Evolutionary conservation across 2,888 invertebrate species (phyloP), one percentile per base, ranked within the genome.

Genomic region (Ypsolopha scabrella): DNA sequence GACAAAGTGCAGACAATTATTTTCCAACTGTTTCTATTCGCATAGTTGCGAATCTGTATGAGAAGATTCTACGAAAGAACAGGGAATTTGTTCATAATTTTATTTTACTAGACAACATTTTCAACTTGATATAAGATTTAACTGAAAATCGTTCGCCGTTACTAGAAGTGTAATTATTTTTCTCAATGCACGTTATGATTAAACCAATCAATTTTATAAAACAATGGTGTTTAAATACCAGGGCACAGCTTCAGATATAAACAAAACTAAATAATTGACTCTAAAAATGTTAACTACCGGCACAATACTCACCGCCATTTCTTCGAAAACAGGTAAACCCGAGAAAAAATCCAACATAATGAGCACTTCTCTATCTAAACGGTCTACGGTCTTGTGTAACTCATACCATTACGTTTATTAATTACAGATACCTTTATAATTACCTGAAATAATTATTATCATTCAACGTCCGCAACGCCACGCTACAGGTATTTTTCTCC

Each of bases 381-480:
- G 43, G 4, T 11, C 37, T 4, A 9, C 47, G 36, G 39, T 49
- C 49, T 41, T 48, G 36, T 52, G 55, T 53, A 55, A 53, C 51
- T 48, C 64, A 65, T 61, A 63, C 66, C 60, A n/a, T 34, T 34
- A 6, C 45, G n/a, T 11, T 13, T 37, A 14, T 62, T 69, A 68
- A 69, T 68, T 66, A 66, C 67, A 61, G 63, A 71, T 72, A 66
- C 61, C 67, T 68, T 64, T 67, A 61, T 72, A 73, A 77, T 75
- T 71, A 61, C 61, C 54, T 58, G 24, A 66, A 59, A 60, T 61
- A 61, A 62, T 59, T 61, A 64, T 62, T 61, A 62, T 62, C 62
- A 56, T 53, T 56, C 51, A 52, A 35, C 47, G 37, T 37, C 47
- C 37, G 37, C 37, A 59, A 58, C 63, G 63, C 55, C 62, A 66